A percentile compares a stretch with the other conserved stretches of the same genome.
These are phyloP conservation scores for Bombus waltoni DNA, from an alignment of 1,140 invertebrate species.

Conservation along the genomic window DNA sequence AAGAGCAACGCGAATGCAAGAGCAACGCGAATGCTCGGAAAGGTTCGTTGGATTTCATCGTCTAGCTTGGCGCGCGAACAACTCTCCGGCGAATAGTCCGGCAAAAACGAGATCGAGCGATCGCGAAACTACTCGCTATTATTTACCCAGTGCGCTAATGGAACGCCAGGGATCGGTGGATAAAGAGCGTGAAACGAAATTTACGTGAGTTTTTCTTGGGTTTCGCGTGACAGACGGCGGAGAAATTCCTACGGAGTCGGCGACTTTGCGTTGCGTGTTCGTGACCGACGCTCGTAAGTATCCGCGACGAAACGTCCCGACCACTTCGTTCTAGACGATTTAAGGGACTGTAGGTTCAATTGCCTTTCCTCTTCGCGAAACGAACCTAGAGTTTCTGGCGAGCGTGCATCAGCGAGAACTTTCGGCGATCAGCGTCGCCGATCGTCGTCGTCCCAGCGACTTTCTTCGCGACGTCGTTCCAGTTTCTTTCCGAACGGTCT, in stretches of 20 bases:
- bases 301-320: slow-evolving; percentile 47
- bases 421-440: neutral
- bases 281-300: slow-evolving; percentile 57
- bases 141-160: slow-evolving; percentile 22
- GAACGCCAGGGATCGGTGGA: slow-evolving; percentile 10
- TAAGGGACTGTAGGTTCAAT: slow-evolving; percentile 38
- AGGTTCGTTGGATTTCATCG: too few species aligned
- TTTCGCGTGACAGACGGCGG: neutral
- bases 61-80: too few species aligned
- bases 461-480: neutral
- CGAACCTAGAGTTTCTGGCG: neutral
- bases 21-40: neutral
- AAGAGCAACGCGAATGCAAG: too few species aligned
- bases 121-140: neutral
- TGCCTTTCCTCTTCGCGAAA: neutral
- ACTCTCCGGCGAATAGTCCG: neutral
- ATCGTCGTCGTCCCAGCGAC: neutral
- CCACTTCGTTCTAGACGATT: slow-evolving; percentile 43
- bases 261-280: slow-evolving; percentile 40
- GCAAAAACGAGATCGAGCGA: slow-evolving; percentile 14
- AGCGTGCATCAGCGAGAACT: slow-evolving; percentile 18
- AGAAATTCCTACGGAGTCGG: slow-evolving; percentile 40
- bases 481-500: neutral
- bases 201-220: slow-evolving; percentile 3
- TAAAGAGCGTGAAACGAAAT: slow-evolving; percentile 20